Base-by-base conservation (phyloP, 2,888 invertebrate species). In the Mythimna impura region DNA sequence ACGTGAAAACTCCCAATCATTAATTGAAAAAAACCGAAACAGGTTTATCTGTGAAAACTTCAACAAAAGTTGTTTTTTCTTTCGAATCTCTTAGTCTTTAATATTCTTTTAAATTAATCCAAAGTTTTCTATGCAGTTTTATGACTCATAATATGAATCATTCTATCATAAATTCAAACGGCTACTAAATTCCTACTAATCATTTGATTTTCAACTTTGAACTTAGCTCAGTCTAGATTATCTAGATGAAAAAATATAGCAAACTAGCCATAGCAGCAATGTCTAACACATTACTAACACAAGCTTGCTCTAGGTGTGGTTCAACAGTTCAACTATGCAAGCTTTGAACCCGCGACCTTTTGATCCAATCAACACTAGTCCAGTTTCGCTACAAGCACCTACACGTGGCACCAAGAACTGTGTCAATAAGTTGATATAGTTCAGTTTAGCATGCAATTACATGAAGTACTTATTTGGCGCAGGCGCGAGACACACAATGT, bases 271-370 rank as follows among this genome's bases (percentile, higher is more conserved):
- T 63, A 40, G 57, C 30, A 6, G 65, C 50, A 55, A 70, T 54
- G 47, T 52, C 22, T 50, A 43, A 17, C 34, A 50, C 57, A 52
- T 72, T 66, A 64, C 54, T 30, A 60, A 66, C 40, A 63, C 68
- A 73, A 70, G 61, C 64, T 50, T 43, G 52, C 34, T 9, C 68
- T 71, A 66, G 76, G 83, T 63, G 80, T 66, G 73, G 80, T 74
- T 73, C 80, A 80, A 77, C 70, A 75, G 80, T 82, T 77, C 71
- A 71, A 60, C 66, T 70, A 66, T 55, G 72, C 71, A 67, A 58
- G 71, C 66, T 76, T 55, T 73, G 83, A 80, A 82, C 83, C 52
- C 36, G 57, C 68, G 72, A 83, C 83, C 80, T 84, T 83, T 83
- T 65, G 71, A 67, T 77, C 70, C 71, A 77, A 83, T 84, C 83